Evolutionary conservation across 2,113 vertebrate species (phyloP).

Genomic region (Psittacara wagleri): DNA sequence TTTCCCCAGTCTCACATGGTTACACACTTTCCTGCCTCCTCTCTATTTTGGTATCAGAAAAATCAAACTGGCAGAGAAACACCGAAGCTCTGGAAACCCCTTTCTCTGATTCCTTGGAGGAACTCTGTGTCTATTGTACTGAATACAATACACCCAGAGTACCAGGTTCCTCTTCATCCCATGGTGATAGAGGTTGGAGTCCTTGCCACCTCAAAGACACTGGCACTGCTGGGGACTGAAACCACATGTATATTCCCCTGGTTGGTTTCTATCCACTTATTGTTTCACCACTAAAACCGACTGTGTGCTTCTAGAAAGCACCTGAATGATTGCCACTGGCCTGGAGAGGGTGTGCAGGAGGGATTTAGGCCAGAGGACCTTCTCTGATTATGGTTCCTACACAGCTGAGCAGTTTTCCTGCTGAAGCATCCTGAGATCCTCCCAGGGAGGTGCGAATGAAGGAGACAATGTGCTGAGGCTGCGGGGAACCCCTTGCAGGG

Average conservation of each 20-base stretch:
- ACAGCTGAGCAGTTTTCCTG: not conserved
- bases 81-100: not conserved
- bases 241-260: not conserved
- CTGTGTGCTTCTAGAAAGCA: not conserved
- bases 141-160: not conserved
- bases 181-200: not conserved
- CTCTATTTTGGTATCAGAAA: not conserved
- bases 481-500: not conserved
- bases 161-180: not conserved
- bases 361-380: not conserved
- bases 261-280: not conserved
- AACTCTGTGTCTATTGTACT: not conserved
- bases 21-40: not conserved
- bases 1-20: not conserved
- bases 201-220: not conserved
- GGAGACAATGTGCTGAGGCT: not conserved
- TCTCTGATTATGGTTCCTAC: not conserved
- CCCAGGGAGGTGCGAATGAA: not conserved
- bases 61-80: not conserved
- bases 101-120: not conserved
- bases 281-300: not conserved
- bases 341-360: not conserved
- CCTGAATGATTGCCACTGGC: not conserved
- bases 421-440: not conserved
- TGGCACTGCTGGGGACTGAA: not conserved